Percentiles rank a stretch among this genome's conserved stretches.
Evolutionary conservation across 1,140 invertebrate species (phyloP).

Genomic region (Capitella teleta): DNA sequence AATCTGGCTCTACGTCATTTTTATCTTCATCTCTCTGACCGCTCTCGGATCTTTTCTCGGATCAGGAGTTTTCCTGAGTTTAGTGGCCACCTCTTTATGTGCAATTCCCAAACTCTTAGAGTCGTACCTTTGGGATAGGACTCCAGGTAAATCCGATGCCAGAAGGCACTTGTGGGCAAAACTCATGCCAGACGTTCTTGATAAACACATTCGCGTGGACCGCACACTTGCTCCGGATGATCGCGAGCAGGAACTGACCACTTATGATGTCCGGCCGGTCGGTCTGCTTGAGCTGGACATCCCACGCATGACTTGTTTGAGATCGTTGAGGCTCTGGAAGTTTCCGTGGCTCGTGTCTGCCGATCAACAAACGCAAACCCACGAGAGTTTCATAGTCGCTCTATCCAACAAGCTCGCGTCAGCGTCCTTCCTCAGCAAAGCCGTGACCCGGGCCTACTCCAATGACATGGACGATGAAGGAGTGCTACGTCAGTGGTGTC

Average conservation of each 20-base stretch:
- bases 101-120: conserved; percentile 1
- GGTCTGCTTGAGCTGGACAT: conserved; percentile 12
- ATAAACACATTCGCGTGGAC: conserved; percentile 12
- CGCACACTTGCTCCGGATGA: conserved; percentile 7
- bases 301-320: conserved; percentile 2
- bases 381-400: conserved; percentile 7
- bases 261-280: conserved; percentile 14
- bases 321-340: conserved; percentile 11
- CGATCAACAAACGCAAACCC: conserved; percentile 11
- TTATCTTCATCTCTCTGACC: conserved; percentile 5
- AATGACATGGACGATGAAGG: conserved; percentile 7
- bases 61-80: neutral
- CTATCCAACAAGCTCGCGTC: conserved; percentile 11
- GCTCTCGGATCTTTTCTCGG: conserved; percentile 1
- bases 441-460: conserved; percentile 10
- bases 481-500: conserved; percentile 10
- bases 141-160: neutral
- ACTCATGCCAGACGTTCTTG: conserved; percentile 12
- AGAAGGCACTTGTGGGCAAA: conserved; percentile 6
- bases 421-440: conserved; percentile 9
- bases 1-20: neutral
- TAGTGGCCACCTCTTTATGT: neutral
- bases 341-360: conserved; percentile 12
- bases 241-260: conserved; percentile 11
- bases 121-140: neutral